Evolutionary conservation across 30 jellyfish, hydroid and myxozoan species (phyloP), one percentile per base, ranked within the genome.

Genomic region (Chironex yamaguchii): DNA sequence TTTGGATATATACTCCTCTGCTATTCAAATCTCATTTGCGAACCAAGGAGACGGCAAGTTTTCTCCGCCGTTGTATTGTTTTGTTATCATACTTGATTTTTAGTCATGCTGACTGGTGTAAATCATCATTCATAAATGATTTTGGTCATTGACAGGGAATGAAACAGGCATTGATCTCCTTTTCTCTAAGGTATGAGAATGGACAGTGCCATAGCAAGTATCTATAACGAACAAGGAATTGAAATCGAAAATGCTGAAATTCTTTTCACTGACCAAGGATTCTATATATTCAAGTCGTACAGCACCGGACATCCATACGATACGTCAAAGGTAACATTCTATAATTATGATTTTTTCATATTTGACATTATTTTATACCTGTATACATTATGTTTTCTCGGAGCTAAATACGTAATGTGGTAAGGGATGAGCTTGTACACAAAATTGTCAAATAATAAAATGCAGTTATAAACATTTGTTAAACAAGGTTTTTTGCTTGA

Each of bases 241-340:
- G 97, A 90, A 76, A 90, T 90, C 13, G 97, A 90, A 48, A 90
- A 90, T 53, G 92, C 91, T 1, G 97, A 90, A 64, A 36, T 90
- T 69, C 36, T 90, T 0, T 90, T 90, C 71, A 84, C 88, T 71
- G 89, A 90, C 35, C 88, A 90, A 25, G 97, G 97, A 0, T 74
- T 82, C 29, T 76, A 24, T 51, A 35, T 90, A 12, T 90, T 32
- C 52, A 89, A 89, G 51, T 93, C 90, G 2, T 90, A 90, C 69
- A 82, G 91, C 71, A 69, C 74, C 34, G 97, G 97, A 17, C 97
- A 90, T 66, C 97, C 97, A 0, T 90, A 90, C 34, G 97, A 90
- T 53, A 90, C 97, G 1, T 64, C 97, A 0, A 85, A 90, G 95
- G 97, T 90, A 65, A 9, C 49, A 34, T 0, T 27, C n/a, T 2